Conservation (phyloP, 1,140 invertebrate genomes). For the Leptinotarsa texana region DNA sequence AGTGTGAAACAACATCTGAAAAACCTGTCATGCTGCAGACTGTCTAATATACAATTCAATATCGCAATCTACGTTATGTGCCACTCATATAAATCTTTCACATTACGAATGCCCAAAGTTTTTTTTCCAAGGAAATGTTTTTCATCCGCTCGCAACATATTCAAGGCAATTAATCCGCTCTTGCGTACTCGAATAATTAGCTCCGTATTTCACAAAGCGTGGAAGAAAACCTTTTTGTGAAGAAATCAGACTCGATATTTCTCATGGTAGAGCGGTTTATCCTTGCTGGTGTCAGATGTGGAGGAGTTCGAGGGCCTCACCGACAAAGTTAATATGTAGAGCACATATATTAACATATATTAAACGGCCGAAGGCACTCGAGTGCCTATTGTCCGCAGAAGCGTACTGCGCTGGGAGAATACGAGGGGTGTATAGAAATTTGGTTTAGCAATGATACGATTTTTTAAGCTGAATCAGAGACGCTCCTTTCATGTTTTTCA, state of each 20-base stretch:
- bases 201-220: conserved; percentile 19
- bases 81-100: too few species aligned
- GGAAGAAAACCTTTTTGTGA: conserved; percentile 9
- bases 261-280: conserved; percentile 24
- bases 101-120: too few species aligned
- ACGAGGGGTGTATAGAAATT: not conserved
- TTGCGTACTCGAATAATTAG: conserved; percentile 2
- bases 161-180: not conserved
- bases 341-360: conserved; percentile 50
- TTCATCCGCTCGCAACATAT: not conserved
- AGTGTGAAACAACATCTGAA: too few species aligned
- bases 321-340: conserved; percentile 51
- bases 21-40: too few species aligned
- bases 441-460: too few species aligned
- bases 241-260: conserved; percentile 22
- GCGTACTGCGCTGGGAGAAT: not conserved
- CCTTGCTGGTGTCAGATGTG: conserved; percentile 27
- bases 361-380: conserved; percentile 36
- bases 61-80: too few species aligned
- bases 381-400: conserved; percentile 30
- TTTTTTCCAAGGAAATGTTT: not conserved
- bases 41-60: too few species aligned
- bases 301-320: conserved; percentile 33
- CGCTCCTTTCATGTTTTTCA: too few species aligned
- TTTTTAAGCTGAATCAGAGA: too few species aligned